Percentiles rank a stretch among this genome's conserved stretches.
phyloP scores from a whole-genome alignment of 2,888 invertebrate genomes.

The Tiliacea citrago region DNA sequence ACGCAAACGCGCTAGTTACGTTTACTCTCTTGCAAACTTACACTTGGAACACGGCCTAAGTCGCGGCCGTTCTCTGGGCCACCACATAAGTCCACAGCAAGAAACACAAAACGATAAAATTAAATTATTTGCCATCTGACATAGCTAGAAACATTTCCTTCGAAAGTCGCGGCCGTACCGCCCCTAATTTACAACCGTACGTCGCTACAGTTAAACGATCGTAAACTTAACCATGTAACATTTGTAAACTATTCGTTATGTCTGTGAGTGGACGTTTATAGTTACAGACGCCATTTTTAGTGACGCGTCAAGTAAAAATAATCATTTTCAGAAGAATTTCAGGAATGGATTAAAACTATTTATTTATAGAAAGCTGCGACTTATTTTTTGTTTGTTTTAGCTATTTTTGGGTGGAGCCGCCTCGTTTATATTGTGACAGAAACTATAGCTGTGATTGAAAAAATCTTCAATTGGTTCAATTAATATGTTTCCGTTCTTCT shows the following conservation, averaged over 20 bases:
- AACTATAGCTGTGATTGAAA: neutral
- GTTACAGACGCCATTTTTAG: slow-evolving; percentile 45
- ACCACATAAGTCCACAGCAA: no score
- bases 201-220: slow-evolving; percentile 17
- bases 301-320: slow-evolving; percentile 48
- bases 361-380: slow-evolving; percentile 18
- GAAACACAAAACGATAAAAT: no score
- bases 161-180: neutral
- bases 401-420: neutral
- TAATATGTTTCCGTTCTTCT: neutral
- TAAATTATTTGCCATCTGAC: no score
- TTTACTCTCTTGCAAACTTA: no score
- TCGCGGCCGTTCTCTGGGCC: no score
- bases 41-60: no score
- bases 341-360: slow-evolving; percentile 16
- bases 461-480: neutral
- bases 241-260: slow-evolving; percentile 48
- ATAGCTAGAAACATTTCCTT: neutral
- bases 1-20: no score
- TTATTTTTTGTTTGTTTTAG: slow-evolving; percentile 9
- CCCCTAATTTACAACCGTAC: neutral
- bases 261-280: slow-evolving; percentile 48
- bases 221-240: slow-evolving; percentile 34
- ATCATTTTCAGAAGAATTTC: slow-evolving; percentile 25
- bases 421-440: slow-evolving; percentile 1